phyloP scores from a whole-genome alignment of 2,888 invertebrate species.

The Epistrophella euchroma region DNA sequence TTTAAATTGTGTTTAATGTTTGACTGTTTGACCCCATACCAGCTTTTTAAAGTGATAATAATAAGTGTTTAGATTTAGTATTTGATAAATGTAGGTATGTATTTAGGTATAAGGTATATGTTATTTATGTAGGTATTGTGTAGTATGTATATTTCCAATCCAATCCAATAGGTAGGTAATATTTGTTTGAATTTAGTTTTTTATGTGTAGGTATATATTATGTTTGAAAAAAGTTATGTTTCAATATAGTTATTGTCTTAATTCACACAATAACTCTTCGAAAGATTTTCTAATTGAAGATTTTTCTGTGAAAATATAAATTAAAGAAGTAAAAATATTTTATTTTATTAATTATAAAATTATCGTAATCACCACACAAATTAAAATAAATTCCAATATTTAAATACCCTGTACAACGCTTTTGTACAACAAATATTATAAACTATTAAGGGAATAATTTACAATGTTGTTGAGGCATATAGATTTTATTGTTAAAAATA shows the following conservation, averaged over 20 bases:
- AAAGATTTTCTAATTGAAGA: conserved; percentile 63
- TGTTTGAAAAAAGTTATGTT: conserved; percentile 1
- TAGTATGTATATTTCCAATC: no score
- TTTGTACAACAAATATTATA: conserved; percentile 35
- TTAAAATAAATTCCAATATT: conserved; percentile 37
- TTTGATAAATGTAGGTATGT: conserved; percentile 34
- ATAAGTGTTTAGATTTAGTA: conserved; percentile 18
- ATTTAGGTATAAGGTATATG: neutral
- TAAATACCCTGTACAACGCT: conserved; percentile 72
- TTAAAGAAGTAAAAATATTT: neutral
- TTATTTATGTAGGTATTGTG: conserved; percentile 31
- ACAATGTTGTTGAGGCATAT: neutral
- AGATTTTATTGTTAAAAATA: conserved; percentile 5
- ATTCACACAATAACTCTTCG: conserved; percentile 83
- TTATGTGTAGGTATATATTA: conserved; percentile 27
- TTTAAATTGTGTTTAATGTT: conserved; percentile 77
- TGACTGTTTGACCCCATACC: conserved; percentile 84
- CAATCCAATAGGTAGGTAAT: conserved; percentile 17
- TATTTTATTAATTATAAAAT: neutral
- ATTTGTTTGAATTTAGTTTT: conserved; percentile 27
- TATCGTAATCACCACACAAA: conserved; percentile 46
- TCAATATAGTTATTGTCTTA: conserved; percentile 82
- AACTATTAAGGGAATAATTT: neutral
- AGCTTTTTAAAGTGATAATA: conserved; percentile 77
- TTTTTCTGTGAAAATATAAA: conserved; percentile 16